Evolutionary conservation across 2,888 invertebrate species (phyloP), one percentile per base, ranked within the genome.

Genomic region (Drosophila eohydei): DNA sequence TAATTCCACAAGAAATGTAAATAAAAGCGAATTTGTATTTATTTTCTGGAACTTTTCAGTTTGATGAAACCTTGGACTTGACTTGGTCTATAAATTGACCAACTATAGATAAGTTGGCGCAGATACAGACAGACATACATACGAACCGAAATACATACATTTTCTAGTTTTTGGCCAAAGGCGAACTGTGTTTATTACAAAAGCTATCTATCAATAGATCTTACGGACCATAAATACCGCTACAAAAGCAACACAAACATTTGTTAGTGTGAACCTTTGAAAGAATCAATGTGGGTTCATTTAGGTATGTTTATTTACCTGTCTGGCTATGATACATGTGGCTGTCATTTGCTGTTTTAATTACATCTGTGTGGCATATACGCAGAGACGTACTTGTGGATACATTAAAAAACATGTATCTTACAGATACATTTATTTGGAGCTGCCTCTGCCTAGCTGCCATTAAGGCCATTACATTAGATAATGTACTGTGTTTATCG

Each of bases 271-370:
- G 77, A 59, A 54, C 58, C 61, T 64, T 50, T 52, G 28, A 34
- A 38, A 59, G 41, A 21, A 6, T 14, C 44, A 44, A 41, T 54
- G 55, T 62, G 34, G 32, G 43, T 38, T 28, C 46, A 40, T 38
- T 28, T 38, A 48, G 52, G 26, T 41, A 41, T 48, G 57, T 57
- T 58, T 78, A 57, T 80, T 69, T 86, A 61, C 78, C 84, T 63
- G 44, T 59, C 62, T 46, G 71, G 52, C 61, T 67, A 55, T 70
- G 87, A 77, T 86, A 70, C 72, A 88, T 75, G 88, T 61, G 72
- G 58, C 79, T 78, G 90, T 83, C 83, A 85, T 88, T 88, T 88
- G 69, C 60, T 28, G 70, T 69, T 88, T 90, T 84, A 84, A 84
- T 90, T 90, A 83, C 84, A 86, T 52, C 66, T 72, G 74, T 55